phyloP scores from a whole-genome alignment of 1,140 invertebrate species.

The Ceratina calcarata region DNA sequence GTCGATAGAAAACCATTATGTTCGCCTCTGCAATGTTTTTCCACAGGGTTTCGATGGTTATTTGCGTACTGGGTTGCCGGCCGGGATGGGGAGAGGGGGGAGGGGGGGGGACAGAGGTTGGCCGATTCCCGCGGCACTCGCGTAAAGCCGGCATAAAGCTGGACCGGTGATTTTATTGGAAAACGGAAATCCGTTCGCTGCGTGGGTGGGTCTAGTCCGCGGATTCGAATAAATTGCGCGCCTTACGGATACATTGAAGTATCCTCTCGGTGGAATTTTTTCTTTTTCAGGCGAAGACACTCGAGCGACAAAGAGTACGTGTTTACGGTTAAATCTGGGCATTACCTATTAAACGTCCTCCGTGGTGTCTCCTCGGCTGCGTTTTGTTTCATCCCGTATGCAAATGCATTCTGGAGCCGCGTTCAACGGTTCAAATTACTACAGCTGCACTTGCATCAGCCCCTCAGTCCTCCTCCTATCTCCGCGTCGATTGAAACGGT shows the following conservation, averaged over 20 bases:
- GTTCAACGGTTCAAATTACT: slow-evolving; percentile 30
- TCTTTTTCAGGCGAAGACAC: slow-evolving; percentile 30
- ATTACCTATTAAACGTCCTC: slow-evolving; percentile 51
- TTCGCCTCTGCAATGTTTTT: slow-evolving; percentile 53
- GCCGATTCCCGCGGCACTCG: slow-evolving; percentile 23
- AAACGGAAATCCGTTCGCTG: slow-evolving; percentile 66
- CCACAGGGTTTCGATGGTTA: slow-evolving; percentile 44
- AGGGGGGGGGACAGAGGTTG: background rate
- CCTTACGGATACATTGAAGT: slow-evolving; percentile 67
- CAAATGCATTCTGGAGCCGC: slow-evolving; percentile 60
- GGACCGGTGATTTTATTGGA: slow-evolving; percentile 61
- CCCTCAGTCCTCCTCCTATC: background rate
- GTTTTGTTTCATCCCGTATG: slow-evolving; percentile 70
- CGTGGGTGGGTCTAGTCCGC: slow-evolving; percentile 63
- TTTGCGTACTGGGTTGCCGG: slow-evolving; percentile 11
- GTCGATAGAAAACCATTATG: slow-evolving; percentile 51
- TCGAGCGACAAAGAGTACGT: slow-evolving; percentile 49
- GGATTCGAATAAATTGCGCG: slow-evolving; percentile 73
- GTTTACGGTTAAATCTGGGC: slow-evolving; percentile 61
- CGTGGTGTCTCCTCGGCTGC: slow-evolving; percentile 23
- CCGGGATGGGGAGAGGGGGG: background rate
- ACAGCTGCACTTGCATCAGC: background rate
- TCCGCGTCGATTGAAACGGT: background rate
- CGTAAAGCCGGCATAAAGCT: slow-evolving; percentile 26
- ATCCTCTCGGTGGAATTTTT: slow-evolving; percentile 38